Conservation (phyloP, 1,140 invertebrate species). For the Episyrphus balteatus region DNA sequence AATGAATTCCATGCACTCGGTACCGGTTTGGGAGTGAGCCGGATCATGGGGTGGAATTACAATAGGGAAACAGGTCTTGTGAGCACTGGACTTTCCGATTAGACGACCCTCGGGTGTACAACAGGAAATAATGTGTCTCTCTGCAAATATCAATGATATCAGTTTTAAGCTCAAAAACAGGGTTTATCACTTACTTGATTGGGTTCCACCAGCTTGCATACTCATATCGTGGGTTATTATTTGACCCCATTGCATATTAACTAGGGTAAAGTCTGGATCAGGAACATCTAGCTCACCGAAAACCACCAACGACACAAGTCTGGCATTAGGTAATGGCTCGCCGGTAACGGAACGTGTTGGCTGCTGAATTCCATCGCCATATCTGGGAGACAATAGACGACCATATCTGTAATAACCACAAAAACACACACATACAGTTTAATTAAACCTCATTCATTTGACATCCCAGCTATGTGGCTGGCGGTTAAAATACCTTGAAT, state of each 20-base stretch:
- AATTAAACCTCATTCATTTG: not conserved
- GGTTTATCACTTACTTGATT: conserved; percentile 50
- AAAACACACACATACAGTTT: not conserved
- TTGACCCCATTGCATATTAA: conserved; percentile 80
- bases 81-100: conserved; percentile 29
- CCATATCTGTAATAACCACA: conserved; percentile 41
- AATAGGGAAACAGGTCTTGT: conserved; percentile 66
- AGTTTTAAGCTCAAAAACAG: conserved; percentile 3
- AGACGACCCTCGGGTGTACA: conserved; percentile 10
- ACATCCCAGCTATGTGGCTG: not conserved
- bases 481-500: conserved; percentile 41
- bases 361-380: conserved; percentile 62
- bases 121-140: not conserved
- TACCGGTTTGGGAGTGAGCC: conserved; percentile 47
- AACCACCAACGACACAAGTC: conserved; percentile 55
- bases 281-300: conserved; percentile 55
- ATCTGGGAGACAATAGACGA: conserved; percentile 68
- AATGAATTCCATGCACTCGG: conserved; percentile 69
- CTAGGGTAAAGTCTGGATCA: conserved; percentile 59
- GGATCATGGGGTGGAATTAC: conserved; percentile 68
- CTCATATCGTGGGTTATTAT: conserved; percentile 82
- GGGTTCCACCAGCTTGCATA: conserved; percentile 57
- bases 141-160: not conserved
- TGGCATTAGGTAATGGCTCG: conserved; percentile 52
- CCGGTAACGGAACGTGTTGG: conserved; percentile 50